Conservation (phyloP, 2,113 vertebrate species). For the Triplophysa siluroides region DNA sequence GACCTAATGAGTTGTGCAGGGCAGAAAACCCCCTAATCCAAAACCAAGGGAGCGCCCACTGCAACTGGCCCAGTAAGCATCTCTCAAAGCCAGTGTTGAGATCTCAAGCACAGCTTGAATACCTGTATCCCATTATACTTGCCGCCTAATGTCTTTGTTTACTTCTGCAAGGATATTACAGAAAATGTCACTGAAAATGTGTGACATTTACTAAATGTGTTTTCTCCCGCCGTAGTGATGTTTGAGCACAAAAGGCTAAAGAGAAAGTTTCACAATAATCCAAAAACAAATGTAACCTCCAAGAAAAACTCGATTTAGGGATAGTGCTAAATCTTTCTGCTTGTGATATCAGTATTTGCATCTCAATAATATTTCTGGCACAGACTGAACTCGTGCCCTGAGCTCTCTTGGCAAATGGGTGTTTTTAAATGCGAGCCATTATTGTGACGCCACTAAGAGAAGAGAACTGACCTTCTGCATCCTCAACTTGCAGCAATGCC, state of each 20-base stretch:
- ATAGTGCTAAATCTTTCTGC: not conserved
- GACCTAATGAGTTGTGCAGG: conserved; percentile 44
- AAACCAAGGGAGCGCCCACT: conserved; percentile 13
- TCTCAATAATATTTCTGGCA: not conserved
- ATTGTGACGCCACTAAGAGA: not conserved
- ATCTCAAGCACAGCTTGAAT: conserved; percentile 5
- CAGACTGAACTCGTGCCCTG: not conserved
- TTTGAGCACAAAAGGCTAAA: conserved; percentile 29
- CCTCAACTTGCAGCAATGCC: conserved; percentile 8
- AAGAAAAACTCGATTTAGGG: not conserved
- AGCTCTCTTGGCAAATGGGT: not conserved
- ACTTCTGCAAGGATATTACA: not conserved
- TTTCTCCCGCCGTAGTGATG: not conserved
- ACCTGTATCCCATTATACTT: not conserved
- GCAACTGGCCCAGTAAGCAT: conserved; percentile 33
- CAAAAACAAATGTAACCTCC: not conserved
- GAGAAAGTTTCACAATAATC: conserved; percentile 27
- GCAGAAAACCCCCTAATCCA: conserved; percentile 40
- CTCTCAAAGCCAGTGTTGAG: conserved; percentile 1
- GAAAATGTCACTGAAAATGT: conserved; percentile 36
- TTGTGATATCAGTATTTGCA: conserved; percentile 34
- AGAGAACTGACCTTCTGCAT: conserved; percentile 48
- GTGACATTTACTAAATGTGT: conserved; percentile 34
- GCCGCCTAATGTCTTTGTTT: conserved; percentile 6
- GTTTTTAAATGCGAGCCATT: conserved; percentile 5